Conservation (phyloP, 2,888 invertebrate species). For the Stenchaetothrips biformis region DNA sequence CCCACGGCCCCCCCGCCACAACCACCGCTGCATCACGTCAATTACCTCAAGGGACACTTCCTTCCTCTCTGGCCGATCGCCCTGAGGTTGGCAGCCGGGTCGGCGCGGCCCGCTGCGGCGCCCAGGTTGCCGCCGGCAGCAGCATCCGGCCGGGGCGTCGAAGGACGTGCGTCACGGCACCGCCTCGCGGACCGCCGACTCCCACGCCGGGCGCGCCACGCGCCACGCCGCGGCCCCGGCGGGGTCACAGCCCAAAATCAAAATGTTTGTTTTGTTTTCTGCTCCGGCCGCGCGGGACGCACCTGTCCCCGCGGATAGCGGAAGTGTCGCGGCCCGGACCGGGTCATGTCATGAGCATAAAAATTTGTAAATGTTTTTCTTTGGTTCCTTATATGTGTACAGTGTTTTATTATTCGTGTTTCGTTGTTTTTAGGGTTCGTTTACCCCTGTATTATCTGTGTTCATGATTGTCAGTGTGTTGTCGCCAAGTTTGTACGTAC, state of each 20-base stretch:
- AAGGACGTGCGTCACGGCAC: not conserved
- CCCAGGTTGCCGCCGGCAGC: not conserved
- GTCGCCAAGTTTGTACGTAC: slow-evolving; percentile 15
- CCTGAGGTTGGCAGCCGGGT: not conserved
- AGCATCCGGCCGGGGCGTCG: not conserved
- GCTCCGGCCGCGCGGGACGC: not conserved
- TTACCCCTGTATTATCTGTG: slow-evolving; percentile 14
- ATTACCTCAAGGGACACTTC: not conserved
- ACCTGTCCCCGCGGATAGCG: too few relatives aligned
- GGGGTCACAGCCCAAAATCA: slow-evolving; percentile 1
- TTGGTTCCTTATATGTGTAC: not conserved
- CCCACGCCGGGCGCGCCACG: not conserved
- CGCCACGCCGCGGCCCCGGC: not conserved
- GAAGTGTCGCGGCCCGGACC: too few relatives aligned
- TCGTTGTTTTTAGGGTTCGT: not conserved
- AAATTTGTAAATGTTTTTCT: too few relatives aligned
- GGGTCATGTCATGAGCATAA: too few relatives aligned
- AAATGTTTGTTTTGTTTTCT: not conserved
- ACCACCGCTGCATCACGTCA: not conserved
- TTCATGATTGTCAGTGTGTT: slow-evolving; percentile 18
- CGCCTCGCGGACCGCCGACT: not conserved
- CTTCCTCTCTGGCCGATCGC: not conserved
- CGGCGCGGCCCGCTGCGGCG: not conserved
- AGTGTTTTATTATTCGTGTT: not conserved
- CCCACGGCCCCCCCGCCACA: not conserved